Evolutionary conservation across 2,888 invertebrate genomes (phyloP).

Genomic region (Lithophane semibrunnea): DNA sequence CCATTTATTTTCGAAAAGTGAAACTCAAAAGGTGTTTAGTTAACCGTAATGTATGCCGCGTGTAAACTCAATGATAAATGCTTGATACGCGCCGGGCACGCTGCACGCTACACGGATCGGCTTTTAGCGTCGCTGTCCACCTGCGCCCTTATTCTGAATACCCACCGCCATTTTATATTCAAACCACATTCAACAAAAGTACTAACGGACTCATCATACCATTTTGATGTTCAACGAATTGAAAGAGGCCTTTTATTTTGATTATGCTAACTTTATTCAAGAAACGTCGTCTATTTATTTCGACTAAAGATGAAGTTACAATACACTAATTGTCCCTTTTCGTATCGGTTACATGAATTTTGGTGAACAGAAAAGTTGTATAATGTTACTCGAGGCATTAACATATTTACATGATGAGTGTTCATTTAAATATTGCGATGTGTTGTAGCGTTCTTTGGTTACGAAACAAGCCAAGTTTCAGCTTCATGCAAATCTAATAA

Average conservation of each 20-base stretch:
- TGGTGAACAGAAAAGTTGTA: constrained; percentile 40
- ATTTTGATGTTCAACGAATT: constrained; percentile 59
- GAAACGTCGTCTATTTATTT: constrained; percentile 53
- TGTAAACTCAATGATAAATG: constrained; percentile 79
- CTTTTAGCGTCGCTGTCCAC: constrained; percentile 78
- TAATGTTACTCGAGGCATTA: constrained; percentile 50
- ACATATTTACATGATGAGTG: constrained; percentile 37
- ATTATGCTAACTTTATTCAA: constrained; percentile 59
- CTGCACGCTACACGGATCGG: constrained; percentile 72
- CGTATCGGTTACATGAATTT: constrained; percentile 41
- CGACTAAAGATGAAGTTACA: constrained; percentile 45
- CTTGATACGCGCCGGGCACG: constrained; percentile 67
- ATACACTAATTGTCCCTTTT: constrained; percentile 43
- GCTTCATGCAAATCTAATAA: constrained; percentile 59
- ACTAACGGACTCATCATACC: constrained; percentile 53
- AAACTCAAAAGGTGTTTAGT: constrained; percentile 71
- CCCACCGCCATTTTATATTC: constrained; percentile 61
- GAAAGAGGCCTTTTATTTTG: constrained; percentile 56
- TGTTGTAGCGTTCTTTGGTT: constrained; percentile 37
- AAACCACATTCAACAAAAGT: constrained; percentile 51
- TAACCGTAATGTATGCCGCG: constrained; percentile 77
- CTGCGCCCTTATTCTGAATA: constrained; percentile 70
- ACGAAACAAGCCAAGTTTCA: constrained; percentile 55
- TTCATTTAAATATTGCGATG: constrained; percentile 47
- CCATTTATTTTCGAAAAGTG: constrained; percentile 56